Percentiles rank a stretch among this genome's conserved stretches.
These are phyloP conservation scores for Raja brachyura DNA, from an alignment of 2,113 vertebrate species.

Conservation along the genomic window DNA sequence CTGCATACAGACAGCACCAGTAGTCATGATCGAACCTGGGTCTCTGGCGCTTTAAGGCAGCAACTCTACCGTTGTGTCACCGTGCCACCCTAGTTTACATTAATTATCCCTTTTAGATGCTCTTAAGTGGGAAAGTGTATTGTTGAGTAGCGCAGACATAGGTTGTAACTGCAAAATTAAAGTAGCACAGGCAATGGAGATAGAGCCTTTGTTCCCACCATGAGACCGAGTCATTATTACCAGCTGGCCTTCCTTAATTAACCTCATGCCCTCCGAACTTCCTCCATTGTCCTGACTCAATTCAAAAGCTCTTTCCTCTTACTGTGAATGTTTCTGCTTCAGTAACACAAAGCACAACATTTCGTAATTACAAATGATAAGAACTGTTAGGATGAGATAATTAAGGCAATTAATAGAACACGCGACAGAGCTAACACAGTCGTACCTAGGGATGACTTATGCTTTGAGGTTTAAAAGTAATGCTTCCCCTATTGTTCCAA, in stretches of 20 bases:
- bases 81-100: too few species aligned
- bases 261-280: not conserved
- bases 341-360: not conserved
- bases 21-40: too few species aligned
- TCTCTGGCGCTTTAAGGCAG: too few species aligned
- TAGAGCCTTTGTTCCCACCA: not conserved
- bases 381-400: not conserved
- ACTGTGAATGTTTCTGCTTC: not conserved
- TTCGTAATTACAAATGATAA: not conserved
- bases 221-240: not conserved
- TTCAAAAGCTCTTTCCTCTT: not conserved
- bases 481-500: not conserved
- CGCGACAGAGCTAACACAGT: not conserved
- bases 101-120: not conserved
- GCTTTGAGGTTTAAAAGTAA: not conserved
- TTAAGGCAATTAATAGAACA: conserved; percentile 31
- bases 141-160: not conserved
- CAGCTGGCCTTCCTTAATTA: not conserved
- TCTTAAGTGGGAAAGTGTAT: not conserved
- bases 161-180: not conserved
- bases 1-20: too few species aligned
- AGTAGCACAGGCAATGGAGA: not conserved
- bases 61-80: too few species aligned
- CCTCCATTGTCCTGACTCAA: not conserved
- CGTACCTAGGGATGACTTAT: not conserved